These are phyloP conservation scores for Resseliella maxima DNA, from an alignment of 2,888 invertebrate species.

Conservation along the genomic window DNA sequence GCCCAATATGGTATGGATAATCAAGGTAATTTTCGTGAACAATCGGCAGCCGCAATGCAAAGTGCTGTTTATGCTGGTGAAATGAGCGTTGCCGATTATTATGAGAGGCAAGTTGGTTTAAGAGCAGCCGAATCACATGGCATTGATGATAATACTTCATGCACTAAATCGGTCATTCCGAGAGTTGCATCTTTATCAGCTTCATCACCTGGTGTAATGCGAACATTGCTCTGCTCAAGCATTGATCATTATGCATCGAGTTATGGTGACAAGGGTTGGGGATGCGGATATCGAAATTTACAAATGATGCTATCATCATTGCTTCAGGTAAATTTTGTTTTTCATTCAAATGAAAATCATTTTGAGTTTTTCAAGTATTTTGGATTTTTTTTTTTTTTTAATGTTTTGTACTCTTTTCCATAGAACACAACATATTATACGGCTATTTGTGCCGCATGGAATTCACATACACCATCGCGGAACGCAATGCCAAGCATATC, in stretches of 20 bases:
- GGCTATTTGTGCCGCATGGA: conserved; percentile 67
- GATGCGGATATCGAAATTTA: conserved; percentile 91
- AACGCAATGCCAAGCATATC: conserved; percentile 87
- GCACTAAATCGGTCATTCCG: conserved; percentile 73
- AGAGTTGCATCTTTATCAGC: conserved; percentile 61
- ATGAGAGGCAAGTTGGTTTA: conserved; percentile 82
- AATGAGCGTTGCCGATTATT: conserved; percentile 86
- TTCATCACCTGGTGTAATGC: conserved; percentile 67
- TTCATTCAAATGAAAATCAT: not conserved
- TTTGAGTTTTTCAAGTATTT: not conserved
- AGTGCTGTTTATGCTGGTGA: conserved; percentile 87
- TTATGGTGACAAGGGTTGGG: conserved; percentile 92
- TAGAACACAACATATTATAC: conserved; percentile 72
- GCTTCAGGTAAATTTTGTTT: conserved; percentile 65
- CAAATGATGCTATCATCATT: conserved; percentile 92
- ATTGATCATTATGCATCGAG: conserved; percentile 90
- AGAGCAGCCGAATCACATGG: conserved; percentile 81
- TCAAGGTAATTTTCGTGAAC: conserved; percentile 82
- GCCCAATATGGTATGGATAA: conserved; percentile 92
- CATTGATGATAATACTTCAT: conserved; percentile 83
- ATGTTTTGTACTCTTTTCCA: not conserved
- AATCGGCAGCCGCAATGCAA: conserved; percentile 80
- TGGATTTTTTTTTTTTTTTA: conserved; percentile 12
- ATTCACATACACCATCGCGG: conserved; percentile 70
- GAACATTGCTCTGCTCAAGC: conserved; percentile 80